These are phyloP conservation scores for Penaeus monodon DNA, from an alignment of 2,888 invertebrate genomes.

Conservation along the genomic window DNA sequence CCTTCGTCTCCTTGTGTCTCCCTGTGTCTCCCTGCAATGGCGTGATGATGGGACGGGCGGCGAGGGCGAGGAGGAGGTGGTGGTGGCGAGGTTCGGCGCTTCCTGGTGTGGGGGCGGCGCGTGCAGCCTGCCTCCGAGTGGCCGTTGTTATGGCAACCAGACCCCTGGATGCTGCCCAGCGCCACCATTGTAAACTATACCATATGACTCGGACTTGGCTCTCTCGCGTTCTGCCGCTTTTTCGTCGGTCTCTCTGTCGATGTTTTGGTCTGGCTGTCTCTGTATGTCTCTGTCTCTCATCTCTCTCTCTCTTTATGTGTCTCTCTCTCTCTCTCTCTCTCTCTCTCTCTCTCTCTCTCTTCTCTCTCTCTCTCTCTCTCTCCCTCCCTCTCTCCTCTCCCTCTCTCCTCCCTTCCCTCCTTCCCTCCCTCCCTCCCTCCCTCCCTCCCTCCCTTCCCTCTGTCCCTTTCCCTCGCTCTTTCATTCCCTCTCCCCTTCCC, in stretches of 20 bases:
- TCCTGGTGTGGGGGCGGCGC: not conserved
- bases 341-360: too few relatives aligned
- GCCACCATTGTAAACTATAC: not conserved
- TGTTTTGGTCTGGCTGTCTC: not conserved
- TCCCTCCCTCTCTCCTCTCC: not conserved
- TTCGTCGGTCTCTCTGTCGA: not conserved
- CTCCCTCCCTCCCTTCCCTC: too few relatives aligned
- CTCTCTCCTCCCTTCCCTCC: not conserved
- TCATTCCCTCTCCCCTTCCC: too few relatives aligned
- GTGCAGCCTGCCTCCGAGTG: not conserved
- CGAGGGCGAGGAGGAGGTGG: too few relatives aligned
- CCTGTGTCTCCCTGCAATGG: not conserved
- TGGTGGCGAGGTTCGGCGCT: not conserved
- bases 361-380: too few relatives aligned
- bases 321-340: too few relatives aligned
- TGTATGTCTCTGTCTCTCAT: not conserved
- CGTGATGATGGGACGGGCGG: too few relatives aligned
- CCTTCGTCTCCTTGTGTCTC: too few relatives aligned
- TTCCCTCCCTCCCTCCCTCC: not conserved
- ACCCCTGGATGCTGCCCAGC: not conserved
- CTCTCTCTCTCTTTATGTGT: not conserved
- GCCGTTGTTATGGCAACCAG: not conserved
- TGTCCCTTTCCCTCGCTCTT: too few relatives aligned
- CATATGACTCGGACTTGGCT: not conserved
- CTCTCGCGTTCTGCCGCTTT: not conserved